phyloP scores from a whole-genome alignment of 2,113 vertebrate species.

The Sander vitreus region DNA sequence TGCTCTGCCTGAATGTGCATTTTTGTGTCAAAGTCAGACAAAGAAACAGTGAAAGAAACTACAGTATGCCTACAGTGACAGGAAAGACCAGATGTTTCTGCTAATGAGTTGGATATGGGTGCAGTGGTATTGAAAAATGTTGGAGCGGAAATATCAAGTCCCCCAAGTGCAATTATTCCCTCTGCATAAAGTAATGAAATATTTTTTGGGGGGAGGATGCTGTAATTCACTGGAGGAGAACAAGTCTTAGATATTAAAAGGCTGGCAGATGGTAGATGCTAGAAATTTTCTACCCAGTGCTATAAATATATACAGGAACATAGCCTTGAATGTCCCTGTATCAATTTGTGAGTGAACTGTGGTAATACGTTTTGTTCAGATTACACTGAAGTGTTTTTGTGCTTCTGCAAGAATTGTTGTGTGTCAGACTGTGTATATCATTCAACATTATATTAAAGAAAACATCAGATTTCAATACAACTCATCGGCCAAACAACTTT shows the following conservation, averaged over 20 bases:
- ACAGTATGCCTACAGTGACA: slow-evolving; percentile 19
- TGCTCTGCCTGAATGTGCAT: not conserved
- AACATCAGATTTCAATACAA: slow-evolving; percentile 8
- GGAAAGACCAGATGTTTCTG: slow-evolving; percentile 66
- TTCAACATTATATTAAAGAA: not conserved
- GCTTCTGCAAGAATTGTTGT: not conserved
- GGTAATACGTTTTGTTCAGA: slow-evolving; percentile 21
- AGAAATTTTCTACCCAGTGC: slow-evolving; percentile 13
- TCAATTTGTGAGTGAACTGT: slow-evolving; percentile 24
- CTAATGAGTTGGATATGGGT: slow-evolving; percentile 70
- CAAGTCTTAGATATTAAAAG: slow-evolving; percentile 54
- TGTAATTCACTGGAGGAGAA: slow-evolving; percentile 56
- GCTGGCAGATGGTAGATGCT: slow-evolving; percentile 58
- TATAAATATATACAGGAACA: slow-evolving; percentile 48
- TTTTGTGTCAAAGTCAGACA: slow-evolving; percentile 34
- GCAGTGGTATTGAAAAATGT: slow-evolving; percentile 48
- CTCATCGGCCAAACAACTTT: not conserved
- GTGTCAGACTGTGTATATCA: not conserved
- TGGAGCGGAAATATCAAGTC: slow-evolving; percentile 56
- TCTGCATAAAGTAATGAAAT: slow-evolving; percentile 52
- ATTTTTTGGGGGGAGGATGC: slow-evolving; percentile 26
- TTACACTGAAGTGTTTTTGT: not conserved
- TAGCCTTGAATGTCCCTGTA: slow-evolving; percentile 42
- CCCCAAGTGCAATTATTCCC: slow-evolving; percentile 69
- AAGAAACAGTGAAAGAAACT: slow-evolving; percentile 35